Evolutionary conservation across 1,140 invertebrate genomes (phyloP), one percentile per base, ranked within the genome.

Genomic region (Caerostris extrusa): DNA sequence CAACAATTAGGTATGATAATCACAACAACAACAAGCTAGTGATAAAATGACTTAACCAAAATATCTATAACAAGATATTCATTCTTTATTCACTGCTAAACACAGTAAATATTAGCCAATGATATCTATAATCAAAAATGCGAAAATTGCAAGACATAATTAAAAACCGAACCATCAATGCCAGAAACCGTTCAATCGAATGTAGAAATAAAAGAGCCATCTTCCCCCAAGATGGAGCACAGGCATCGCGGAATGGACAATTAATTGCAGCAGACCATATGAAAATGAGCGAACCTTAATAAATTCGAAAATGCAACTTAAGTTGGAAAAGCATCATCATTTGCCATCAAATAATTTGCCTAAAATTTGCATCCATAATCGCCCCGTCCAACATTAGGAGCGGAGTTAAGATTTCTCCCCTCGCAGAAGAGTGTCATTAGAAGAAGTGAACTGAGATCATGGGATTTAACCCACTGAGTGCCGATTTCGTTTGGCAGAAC

Each of bases 311-410:
- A 93, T 57, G 91, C 91, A 58, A 86, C 91, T 93, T 67, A 86
- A 93, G 82, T 93, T 93, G 61, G 82, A 61, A 87, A 93, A 93
- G 91, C 91, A 93, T 93, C 91, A 93, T 93, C 91, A 93, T 93
- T 93, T 93, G 91, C 82, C 91, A 93, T 93, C 91, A 93, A 93
- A 93, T 93, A 93, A 93, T 93, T 93, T 93, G 91, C 91, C 91
- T 93, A 93, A 93, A 93, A 93, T 93, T 93, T 87, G 91, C 91
- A 93, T 93, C 82, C 82, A 71, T 93, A 93, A 93, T 93, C 82
- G 82, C 19, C 53, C 58, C 58, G 56, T 69, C 61, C 82, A 53
- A 93, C 91, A 93, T 93, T 93, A 93, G 91, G 83, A n/a, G 61
- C 56, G 90, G 71, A 19, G 81, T 58, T 87, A 69, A 87, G 83